Evolutionary conservation across 30 jellyfish, hydroid and myxozoan species (phyloP).

Genomic region (Hydractinia echinata): DNA sequence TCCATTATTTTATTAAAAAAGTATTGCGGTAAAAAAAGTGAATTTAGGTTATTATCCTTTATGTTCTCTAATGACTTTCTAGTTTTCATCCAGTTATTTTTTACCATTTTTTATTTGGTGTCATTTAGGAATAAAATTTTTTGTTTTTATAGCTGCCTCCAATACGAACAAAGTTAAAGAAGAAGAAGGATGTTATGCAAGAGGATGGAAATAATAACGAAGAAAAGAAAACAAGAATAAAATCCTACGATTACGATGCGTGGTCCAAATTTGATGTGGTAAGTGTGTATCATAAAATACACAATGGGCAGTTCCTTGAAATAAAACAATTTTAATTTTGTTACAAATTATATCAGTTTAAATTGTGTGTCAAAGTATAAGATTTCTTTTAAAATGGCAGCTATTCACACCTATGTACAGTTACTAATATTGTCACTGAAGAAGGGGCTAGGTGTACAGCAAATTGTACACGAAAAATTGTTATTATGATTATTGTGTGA

Average conservation of each 20-base stretch:
- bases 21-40: no score
- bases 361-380: no score
- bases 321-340: no score
- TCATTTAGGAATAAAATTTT: not conserved
- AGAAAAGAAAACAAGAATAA: constrained; percentile 48
- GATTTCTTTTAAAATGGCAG: no score
- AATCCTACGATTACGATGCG: constrained; percentile 87
- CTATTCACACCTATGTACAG: no score
- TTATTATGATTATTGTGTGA: no score
- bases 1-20: no score
- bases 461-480: no score
- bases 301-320: no score
- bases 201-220: not conserved
- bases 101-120: not conserved
- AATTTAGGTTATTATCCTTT: not conserved
- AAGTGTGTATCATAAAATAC: not conserved
- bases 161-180: constrained; percentile 38
- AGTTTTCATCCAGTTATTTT: not conserved
- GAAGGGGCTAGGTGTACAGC: no score
- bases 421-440: no score
- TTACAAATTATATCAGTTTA: no score
- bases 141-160: constrained; percentile 62
- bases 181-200: not conserved
- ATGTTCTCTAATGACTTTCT: not conserved
- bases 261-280: constrained; percentile 97